phyloP scores from a whole-genome alignment of 2,113 vertebrate genomes.

The Crypturellus undulatus region DNA sequence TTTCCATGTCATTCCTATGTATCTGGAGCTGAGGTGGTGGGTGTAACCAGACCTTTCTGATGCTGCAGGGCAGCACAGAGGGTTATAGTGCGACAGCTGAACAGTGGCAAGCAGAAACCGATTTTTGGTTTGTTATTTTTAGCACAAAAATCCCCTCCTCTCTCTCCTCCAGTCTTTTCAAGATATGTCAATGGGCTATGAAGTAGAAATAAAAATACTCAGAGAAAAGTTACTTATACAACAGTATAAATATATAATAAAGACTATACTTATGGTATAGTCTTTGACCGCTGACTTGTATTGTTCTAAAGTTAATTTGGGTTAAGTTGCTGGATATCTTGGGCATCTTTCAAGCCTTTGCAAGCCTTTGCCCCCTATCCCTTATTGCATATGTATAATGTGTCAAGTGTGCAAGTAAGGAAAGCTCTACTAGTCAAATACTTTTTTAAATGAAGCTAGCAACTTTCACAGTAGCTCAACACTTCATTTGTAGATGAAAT shows the following conservation, averaged over 20 bases:
- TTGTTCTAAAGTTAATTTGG: neutral
- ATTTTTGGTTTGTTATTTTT: neutral
- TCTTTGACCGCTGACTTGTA: neutral
- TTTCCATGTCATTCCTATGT: neutral
- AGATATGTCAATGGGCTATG: neutral
- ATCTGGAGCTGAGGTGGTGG: neutral
- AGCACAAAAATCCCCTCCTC: neutral
- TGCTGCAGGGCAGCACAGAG: neutral
- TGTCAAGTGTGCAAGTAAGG: neutral
- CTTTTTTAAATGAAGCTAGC: neutral
- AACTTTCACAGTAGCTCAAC: neutral
- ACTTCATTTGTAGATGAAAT: neutral
- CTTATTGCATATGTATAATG: accelerated
- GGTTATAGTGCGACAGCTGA: neutral
- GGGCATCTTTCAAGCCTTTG: neutral
- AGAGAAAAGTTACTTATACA: neutral
- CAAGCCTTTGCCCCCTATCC: too few relatives aligned
- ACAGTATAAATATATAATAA: too few relatives aligned
- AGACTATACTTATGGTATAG: neutral
- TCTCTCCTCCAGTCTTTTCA: neutral
- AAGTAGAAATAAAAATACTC: neutral
- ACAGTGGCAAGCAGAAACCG: neutral
- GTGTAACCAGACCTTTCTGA: neutral
- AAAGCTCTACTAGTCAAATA: neutral
- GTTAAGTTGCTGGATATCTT: neutral